A percentile compares a stretch with the other conserved stretches of the same genome.
phyloP scores from a whole-genome alignment of 2,113 vertebrate species.

The Glareola pratincola region DNA sequence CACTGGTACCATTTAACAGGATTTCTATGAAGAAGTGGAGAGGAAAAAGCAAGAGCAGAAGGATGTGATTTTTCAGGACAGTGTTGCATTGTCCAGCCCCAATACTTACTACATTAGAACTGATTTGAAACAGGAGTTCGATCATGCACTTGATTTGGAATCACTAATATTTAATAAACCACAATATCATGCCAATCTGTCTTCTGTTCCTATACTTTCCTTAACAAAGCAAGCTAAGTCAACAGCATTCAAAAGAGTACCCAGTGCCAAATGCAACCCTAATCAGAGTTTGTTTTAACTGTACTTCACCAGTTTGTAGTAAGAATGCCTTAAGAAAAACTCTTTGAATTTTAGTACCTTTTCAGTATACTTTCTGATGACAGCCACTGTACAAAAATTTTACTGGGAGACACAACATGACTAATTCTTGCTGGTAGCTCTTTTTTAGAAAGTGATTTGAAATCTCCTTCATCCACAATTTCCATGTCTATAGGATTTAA shows the following conservation, averaged over 20 bases:
- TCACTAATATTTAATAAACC: background rate
- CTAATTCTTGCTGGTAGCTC: conserved; percentile 78
- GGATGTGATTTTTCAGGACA: background rate
- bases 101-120: background rate
- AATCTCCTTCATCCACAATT: conserved; percentile 22
- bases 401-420: conserved; percentile 85
- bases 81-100: background rate
- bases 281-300: background rate
- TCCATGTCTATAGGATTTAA: background rate
- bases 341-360: conserved; percentile 72
- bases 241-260: background rate
- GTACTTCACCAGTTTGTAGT: background rate
- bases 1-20: background rate
- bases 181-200: background rate
- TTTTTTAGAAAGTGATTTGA: conserved; percentile 50
- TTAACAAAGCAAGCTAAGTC: background rate
- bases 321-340: background rate
- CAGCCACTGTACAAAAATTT: conserved; percentile 83
- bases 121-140: background rate
- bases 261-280: background rate
- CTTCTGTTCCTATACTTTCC: background rate
- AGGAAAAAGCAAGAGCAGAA: background rate
- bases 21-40: background rate
- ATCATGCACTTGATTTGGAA: background rate
- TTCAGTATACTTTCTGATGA: conserved; percentile 76